These are phyloP conservation scores for Sceliomorpha sp. DNA, from an alignment of 2,888 invertebrate genomes.

Conservation along the genomic window DNA sequence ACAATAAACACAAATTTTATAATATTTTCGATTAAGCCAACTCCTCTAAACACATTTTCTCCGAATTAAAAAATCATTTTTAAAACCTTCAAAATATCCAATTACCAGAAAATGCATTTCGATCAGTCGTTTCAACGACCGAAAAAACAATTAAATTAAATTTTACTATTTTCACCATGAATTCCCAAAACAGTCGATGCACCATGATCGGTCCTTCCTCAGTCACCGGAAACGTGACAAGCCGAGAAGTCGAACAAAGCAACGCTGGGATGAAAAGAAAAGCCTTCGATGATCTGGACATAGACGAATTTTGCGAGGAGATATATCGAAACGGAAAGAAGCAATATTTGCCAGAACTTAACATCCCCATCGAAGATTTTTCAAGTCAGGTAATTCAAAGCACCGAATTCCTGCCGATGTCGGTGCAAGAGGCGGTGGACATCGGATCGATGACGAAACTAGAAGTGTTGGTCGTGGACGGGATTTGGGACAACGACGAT, in stretches of 20 bases:
- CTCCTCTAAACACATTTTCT: no score
- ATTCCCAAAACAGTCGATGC: neutral
- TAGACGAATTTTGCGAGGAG: constrained; percentile 75
- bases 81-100: no score
- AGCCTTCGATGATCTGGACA: constrained; percentile 73
- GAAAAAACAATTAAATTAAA: no score
- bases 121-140: no score
- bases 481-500: constrained; percentile 66
- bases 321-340: constrained; percentile 66
- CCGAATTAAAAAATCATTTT: no score
- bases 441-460: constrained; percentile 69
- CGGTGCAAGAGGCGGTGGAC: constrained; percentile 55
- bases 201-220: constrained; percentile 77
- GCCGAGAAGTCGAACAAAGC: constrained; percentile 61
- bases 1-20: no score
- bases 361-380: constrained; percentile 58
- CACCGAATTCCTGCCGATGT: constrained; percentile 57
- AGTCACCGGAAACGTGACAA: constrained; percentile 60
- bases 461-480: constrained; percentile 76
- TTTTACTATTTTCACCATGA: no score
- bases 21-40: no score
- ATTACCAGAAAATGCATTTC: no score
- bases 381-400: constrained; percentile 50
- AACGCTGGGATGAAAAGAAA: constrained; percentile 67
- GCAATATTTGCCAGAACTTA: constrained; percentile 60